A percentile compares a stretch with the other conserved stretches of the same genome.
Conservation (phyloP, 2,113 vertebrate genomes). For the Heteronetta atricapilla region DNA sequence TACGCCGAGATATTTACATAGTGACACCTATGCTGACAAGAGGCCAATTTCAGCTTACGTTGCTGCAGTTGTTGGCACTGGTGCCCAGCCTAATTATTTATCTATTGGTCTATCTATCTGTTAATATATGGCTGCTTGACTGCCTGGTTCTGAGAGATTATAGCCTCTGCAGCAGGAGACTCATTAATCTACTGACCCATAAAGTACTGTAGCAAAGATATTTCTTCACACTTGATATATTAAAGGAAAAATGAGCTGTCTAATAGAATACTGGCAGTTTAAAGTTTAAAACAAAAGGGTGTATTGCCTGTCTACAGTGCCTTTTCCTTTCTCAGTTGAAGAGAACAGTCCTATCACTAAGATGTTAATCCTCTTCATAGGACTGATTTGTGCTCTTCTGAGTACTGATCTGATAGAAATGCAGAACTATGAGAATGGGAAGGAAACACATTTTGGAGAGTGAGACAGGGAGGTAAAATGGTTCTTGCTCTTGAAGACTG, state of each 20-base stretch:
- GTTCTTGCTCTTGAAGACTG: neutral
- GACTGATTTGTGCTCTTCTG: neutral
- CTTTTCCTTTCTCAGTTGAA: constrained; percentile 1
- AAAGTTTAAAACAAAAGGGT: neutral
- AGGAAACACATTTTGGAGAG: neutral
- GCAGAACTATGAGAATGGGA: neutral
- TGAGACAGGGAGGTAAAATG: neutral
- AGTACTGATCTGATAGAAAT: neutral
- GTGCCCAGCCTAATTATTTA: neutral
- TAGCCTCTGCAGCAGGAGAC: neutral
- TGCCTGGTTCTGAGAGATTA: neutral
- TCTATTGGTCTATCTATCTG: neutral
- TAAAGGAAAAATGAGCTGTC: constrained; percentile 8
- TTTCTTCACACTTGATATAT: constrained; percentile 15
- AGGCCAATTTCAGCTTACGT: neutral
- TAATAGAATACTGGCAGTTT: neutral
- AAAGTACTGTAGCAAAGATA: neutral
- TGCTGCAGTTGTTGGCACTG: neutral
- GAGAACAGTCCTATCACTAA: neutral
- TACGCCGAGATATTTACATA: neutral
- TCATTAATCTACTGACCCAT: constrained; percentile 35
- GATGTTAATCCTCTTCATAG: neutral
- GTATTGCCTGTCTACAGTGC: neutral
- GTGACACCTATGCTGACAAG: neutral
- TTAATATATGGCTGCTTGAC: neutral